Evolutionary conservation across 2,888 invertebrate species (phyloP), one percentile per base, ranked within the genome.

Genomic region (Willowsia nigromaculata): DNA sequence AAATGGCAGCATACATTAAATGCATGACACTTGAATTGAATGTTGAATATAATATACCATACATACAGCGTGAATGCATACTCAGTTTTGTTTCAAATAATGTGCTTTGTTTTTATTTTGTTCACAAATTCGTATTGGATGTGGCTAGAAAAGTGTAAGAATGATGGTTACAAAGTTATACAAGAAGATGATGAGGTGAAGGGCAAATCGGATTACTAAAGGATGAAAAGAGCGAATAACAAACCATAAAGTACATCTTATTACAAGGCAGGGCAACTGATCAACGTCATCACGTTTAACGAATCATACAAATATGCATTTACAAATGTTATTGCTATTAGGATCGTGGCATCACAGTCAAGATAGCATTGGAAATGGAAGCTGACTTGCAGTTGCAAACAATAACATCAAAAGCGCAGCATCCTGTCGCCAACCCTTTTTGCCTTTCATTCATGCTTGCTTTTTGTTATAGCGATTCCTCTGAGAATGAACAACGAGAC

Each of bases 111-210:
- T 22, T 71, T 71, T 25, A 30, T 80, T 59, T 33, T 56, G 80
- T 37, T 37, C 56, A 15, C 37, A 80, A 33, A 80, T 37, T 80
- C 59, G 22, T n/a, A 25, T 80, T 27, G 33, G 37, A 33, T 78
- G 13, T 50, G 53, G 33, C 53, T 53, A 47, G 25, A 30, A 68
- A 78, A 56, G 53, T n/a, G 22, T 53, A 71, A 71, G 11, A 43
- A 22, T 33, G 83, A 71, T 33, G 53, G 83, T 68, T 82, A 82
- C 33, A 30, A 30, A n/a, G n/a, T n/a, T n/a, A 25, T 25, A 56
- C 56, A 25, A 56, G 7, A 27, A 37, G 82, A 68, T 25, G 83
- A 71, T 71, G 83, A 83, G 83, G 83, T 83, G 83, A 83, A 83
- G 83, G 83, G 83, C 71, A 83, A 43, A 37, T 50, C 18, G 53